phyloP scores from a whole-genome alignment of 2,888 invertebrate genomes.

The Epistrophella euchroma region DNA sequence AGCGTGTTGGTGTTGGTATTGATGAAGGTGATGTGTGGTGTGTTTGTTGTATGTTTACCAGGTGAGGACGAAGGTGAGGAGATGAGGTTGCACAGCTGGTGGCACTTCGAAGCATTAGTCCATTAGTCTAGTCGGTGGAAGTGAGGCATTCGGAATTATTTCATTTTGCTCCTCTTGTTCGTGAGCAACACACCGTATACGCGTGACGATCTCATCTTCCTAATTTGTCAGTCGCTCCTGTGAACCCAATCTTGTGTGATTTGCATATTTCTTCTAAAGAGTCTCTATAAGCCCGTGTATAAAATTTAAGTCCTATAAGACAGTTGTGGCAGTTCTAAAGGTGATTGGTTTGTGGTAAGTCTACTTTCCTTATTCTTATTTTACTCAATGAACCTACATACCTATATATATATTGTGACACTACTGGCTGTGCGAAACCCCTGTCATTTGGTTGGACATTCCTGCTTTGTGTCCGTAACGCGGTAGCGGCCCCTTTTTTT shows the following conservation, averaged over 20 bases:
- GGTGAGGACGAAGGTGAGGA: slow-evolving; percentile 73
- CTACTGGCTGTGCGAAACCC: slow-evolving; percentile 31
- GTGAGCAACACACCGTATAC: slow-evolving; percentile 70
- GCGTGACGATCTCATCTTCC: slow-evolving; percentile 56
- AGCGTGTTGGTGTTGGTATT: slow-evolving; percentile 43
- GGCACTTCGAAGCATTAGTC: slow-evolving; percentile 70
- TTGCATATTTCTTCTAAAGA: slow-evolving; percentile 31
- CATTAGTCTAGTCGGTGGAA: slow-evolving; percentile 75
- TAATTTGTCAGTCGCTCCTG: slow-evolving; percentile 52
- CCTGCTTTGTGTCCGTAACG: slow-evolving; percentile 4
- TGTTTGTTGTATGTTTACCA: slow-evolving; percentile 66
- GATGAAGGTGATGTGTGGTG: slow-evolving; percentile 64
- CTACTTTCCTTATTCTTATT: slow-evolving; percentile 35
- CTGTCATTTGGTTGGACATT: slow-evolving; percentile 44
- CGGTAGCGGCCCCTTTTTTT: slow-evolving; percentile 38
- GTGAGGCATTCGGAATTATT: slow-evolving; percentile 73
- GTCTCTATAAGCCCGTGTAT: slow-evolving; percentile 36
- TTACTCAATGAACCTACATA: slow-evolving; percentile 9
- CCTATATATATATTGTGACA: neutral
- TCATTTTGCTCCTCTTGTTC: slow-evolving; percentile 75
- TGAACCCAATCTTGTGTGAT: slow-evolving; percentile 51
- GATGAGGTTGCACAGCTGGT: slow-evolving; percentile 73
- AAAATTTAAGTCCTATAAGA: slow-evolving; percentile 16
- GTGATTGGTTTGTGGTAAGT: slow-evolving; percentile 66
- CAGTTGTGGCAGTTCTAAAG: slow-evolving; percentile 48